Percentiles rank a stretch among this genome's conserved stretches.
phyloP scores from a whole-genome alignment of 2,797 vertebrate species.

The Cetoscarus ocellatus region DNA sequence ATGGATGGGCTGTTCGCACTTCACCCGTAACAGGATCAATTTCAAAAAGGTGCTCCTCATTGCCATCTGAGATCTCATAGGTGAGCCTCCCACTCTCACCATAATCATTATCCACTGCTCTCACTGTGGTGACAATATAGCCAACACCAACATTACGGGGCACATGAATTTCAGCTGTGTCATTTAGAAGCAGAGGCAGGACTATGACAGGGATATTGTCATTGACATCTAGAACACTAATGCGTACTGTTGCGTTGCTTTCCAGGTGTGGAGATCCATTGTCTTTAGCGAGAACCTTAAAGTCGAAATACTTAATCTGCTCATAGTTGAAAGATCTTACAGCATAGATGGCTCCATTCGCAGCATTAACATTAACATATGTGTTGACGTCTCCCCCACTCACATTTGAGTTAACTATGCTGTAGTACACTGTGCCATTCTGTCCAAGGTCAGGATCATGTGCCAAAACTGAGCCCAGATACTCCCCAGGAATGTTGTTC shows the following conservation, averaged over 20 bases:
- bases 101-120: constrained; percentile 96
- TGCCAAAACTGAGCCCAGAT: constrained; percentile 95
- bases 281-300: constrained; percentile 96
- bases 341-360: constrained; percentile 98
- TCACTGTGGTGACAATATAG: constrained; percentile 94
- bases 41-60: constrained; percentile 97
- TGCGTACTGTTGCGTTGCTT: constrained; percentile 95
- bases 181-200: constrained; percentile 93
- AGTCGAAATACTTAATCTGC: constrained; percentile 98
- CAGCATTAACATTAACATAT: constrained; percentile 97
- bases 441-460: constrained; percentile 97
- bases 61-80: constrained; percentile 97
- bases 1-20: constrained; percentile 93
- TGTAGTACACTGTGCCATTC: constrained; percentile 97
- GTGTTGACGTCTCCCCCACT: constrained; percentile 98
- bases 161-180: constrained; percentile 97
- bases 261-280: constrained; percentile 95
- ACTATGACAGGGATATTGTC: constrained; percentile 98
- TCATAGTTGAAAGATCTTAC: constrained; percentile 98
- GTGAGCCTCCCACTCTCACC: constrained; percentile 98
- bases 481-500: constrained; percentile 99
- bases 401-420: constrained; percentile 94
- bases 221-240: constrained; percentile 95
- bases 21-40: constrained; percentile 95
- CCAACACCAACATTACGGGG: constrained; percentile 96